Conservation (phyloP, 2,797 vertebrate genomes). For the Perdix hodgsoniae region DNA sequence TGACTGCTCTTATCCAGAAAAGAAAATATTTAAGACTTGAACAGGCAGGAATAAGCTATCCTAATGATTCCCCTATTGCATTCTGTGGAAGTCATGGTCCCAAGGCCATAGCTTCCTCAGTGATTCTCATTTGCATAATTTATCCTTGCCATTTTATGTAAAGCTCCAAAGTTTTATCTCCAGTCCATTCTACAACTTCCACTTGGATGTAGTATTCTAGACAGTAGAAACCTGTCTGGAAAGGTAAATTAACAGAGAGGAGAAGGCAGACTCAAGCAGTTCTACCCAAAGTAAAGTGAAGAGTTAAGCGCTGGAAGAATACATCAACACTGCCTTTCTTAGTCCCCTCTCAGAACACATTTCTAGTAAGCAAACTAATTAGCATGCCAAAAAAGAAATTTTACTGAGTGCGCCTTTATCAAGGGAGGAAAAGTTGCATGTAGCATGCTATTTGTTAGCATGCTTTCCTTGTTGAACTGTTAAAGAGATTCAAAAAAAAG, state of each 20-base stretch:
- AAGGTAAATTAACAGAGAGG: not conserved
- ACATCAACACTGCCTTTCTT: not conserved
- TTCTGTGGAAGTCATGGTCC: too few relatives aligned
- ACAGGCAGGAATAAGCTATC: not conserved
- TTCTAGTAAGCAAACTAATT: not conserved
- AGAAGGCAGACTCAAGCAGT: not conserved
- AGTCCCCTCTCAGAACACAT: not conserved
- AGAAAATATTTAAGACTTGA: not conserved
- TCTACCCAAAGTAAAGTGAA: not conserved
- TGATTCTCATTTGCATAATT: not conserved
- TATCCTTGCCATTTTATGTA: not conserved
- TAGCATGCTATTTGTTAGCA: not conserved
- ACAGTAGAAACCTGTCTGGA: not conserved
- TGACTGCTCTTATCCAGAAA: not conserved
- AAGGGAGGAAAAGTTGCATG: not conserved
- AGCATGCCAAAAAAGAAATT: not conserved
- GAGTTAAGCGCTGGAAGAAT: not conserved
- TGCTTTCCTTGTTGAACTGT: not conserved
- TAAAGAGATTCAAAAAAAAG: not conserved
- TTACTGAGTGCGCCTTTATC: not conserved
- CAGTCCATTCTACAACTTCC: not conserved
- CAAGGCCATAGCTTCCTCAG: not conserved
- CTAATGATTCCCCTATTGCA: not conserved
- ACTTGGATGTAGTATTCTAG: not conserved
- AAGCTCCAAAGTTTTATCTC: not conserved